Percentiles rank a stretch among this genome's conserved stretches.
Conservation (phyloP, 2,797 vertebrate genomes). For the Lithobates pipiens region DNA sequence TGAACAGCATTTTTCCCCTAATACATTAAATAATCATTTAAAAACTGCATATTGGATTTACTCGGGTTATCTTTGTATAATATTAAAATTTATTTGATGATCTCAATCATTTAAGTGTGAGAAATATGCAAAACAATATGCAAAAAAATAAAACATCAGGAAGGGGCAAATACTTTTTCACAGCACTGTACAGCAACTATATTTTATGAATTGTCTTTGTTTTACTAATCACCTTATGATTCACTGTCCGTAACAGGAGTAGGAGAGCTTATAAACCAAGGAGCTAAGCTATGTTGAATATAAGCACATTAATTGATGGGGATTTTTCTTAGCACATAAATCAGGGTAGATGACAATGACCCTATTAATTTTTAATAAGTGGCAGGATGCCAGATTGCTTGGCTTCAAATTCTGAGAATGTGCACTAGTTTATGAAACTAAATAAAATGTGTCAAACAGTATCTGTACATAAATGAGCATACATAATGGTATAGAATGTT, state of each 20-base stretch:
- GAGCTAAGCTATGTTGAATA: conserved; percentile 20
- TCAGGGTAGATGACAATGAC: conserved; percentile 40
- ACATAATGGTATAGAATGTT: not conserved
- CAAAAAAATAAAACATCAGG: too few relatives aligned
- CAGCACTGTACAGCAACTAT: not conserved
- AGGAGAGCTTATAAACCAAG: conserved; percentile 31
- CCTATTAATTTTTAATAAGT: conserved; percentile 43
- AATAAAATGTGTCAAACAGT: not conserved
- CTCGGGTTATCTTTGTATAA: too few relatives aligned
- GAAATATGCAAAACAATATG: too few relatives aligned
- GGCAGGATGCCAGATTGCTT: conserved; percentile 10
- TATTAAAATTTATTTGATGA: too few relatives aligned
- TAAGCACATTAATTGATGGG: conserved; percentile 17
- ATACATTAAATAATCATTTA: too few relatives aligned
- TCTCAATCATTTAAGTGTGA: too few relatives aligned
- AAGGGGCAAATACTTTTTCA: too few relatives aligned
- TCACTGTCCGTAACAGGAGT: conserved; percentile 24
- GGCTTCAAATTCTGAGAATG: conserved; percentile 12
- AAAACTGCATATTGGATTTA: too few relatives aligned
- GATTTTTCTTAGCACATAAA: conserved; percentile 43
- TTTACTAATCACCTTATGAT: conserved; percentile 38
- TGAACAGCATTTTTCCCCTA: too few relatives aligned
- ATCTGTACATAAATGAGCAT: not conserved
- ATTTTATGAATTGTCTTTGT: conserved; percentile 32
- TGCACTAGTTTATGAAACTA: conserved; percentile 2